Evolutionary conservation across 1,140 invertebrate species (phyloP).

Genomic region (Melipona quadrifasciata): DNA sequence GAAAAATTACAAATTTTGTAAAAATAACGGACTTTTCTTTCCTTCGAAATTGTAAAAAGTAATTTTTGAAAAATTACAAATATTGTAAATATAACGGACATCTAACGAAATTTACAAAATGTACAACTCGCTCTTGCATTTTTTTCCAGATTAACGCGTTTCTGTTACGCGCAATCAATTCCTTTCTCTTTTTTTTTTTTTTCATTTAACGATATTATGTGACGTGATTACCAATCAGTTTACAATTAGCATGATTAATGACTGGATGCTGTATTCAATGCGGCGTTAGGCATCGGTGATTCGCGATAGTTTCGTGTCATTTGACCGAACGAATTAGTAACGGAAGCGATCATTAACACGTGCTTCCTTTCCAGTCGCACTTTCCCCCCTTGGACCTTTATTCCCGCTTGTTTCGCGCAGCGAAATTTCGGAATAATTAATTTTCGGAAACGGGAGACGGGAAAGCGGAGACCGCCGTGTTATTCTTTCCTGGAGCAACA

Average conservation of each 20-base stretch:
- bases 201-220: not conserved
- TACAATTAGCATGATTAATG: slow-evolving; percentile 27
- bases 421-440: not conserved
- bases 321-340: slow-evolving; percentile 5
- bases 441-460: not conserved
- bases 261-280: slow-evolving; percentile 13
- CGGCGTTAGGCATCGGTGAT: slow-evolving; percentile 10
- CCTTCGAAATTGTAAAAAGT: too few species aligned
- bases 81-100: too few species aligned
- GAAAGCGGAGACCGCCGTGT: too few species aligned
- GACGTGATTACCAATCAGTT: not conserved
- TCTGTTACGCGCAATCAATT: too few species aligned
- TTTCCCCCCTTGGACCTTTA: not conserved
- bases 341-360: not conserved
- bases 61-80: too few species aligned
- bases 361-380: too few species aligned
- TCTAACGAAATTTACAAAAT: too few species aligned
- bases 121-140: too few species aligned
- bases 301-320: slow-evolving; percentile 8
- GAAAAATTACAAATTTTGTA: too few species aligned
- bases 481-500: not conserved
- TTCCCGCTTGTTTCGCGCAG: not conserved
- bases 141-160: too few species aligned
- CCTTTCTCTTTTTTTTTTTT: not conserved
- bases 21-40: too few species aligned